Evolutionary conservation across 1,140 invertebrate species (phyloP).

Genomic region (Chironomus striatipennis): DNA sequence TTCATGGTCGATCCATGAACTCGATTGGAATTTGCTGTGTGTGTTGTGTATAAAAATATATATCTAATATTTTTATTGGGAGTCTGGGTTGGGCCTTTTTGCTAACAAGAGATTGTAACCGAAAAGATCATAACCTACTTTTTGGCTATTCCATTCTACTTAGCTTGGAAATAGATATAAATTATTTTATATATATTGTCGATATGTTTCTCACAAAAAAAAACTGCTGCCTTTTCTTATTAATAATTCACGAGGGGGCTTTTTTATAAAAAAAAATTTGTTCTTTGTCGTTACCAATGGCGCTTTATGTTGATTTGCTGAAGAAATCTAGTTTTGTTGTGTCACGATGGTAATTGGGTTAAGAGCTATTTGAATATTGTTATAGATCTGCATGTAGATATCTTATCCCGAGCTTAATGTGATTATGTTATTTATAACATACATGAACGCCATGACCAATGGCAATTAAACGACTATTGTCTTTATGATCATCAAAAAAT

Average conservation of each 20-base stretch:
- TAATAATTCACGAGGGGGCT: not conserved
- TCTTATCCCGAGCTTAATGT: not conserved
- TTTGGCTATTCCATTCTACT: not conserved
- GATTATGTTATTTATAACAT: not conserved
- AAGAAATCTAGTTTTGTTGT: not conserved
- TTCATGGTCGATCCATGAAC: conserved; percentile 1
- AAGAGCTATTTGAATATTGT: not conserved
- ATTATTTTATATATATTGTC: too few species aligned
- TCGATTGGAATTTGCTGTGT: not conserved
- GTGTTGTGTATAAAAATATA: not conserved
- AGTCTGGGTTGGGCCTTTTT: too few species aligned
- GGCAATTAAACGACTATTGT: too few species aligned
- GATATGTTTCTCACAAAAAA: not conserved
- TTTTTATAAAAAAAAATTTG: not conserved
- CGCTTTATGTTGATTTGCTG: not conserved
- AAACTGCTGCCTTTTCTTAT: not conserved
- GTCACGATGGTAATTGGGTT: not conserved
- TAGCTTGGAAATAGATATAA: too few species aligned
- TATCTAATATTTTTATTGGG: not conserved
- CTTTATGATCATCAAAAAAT: too few species aligned
- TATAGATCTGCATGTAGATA: not conserved
- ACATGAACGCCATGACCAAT: not conserved
- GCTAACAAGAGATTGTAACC: not conserved
- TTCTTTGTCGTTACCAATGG: not conserved
- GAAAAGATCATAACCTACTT: not conserved